phyloP scores from a whole-genome alignment of 2,113 vertebrate genomes.

The Rattus norvegicus region DNA sequence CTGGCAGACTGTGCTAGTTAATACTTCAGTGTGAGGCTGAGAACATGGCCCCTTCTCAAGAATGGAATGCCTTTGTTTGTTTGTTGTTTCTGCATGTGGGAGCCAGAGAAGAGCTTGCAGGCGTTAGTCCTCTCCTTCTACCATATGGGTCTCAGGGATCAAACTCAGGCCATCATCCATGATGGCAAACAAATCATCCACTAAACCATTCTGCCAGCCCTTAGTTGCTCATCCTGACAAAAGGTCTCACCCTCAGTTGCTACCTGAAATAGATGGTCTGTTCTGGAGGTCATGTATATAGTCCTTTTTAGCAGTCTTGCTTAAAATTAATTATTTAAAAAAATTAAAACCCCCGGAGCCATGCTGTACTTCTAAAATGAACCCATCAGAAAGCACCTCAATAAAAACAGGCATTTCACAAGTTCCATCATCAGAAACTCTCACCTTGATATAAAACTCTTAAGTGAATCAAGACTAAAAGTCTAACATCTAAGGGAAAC shows the following conservation, averaged over 20 bases:
- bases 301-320: not conserved
- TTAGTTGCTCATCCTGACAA: conserved; percentile 22
- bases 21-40: not conserved
- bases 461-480: conserved; percentile 29
- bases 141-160: not conserved
- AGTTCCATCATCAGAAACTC: conserved; percentile 41
- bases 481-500: conserved; percentile 43
- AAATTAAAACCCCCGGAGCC: not conserved
- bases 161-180: not conserved
- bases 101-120: not conserved
- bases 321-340: not conserved
- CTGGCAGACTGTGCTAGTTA: not conserved
- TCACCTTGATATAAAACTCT: not conserved
- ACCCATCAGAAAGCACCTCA: conserved; percentile 21
- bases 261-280: not conserved
- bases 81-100: not conserved
- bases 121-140: not conserved
- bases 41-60: not conserved
- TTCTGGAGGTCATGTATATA: not conserved
- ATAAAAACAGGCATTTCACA: conserved; percentile 41
- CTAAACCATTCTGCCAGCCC: not conserved
- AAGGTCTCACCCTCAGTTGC: not conserved
- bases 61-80: not conserved
- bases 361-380: not conserved
- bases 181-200: not conserved